Evolutionary conservation across 1,140 invertebrate species (phyloP).

Genomic region (Brachionus plicatilis): DNA sequence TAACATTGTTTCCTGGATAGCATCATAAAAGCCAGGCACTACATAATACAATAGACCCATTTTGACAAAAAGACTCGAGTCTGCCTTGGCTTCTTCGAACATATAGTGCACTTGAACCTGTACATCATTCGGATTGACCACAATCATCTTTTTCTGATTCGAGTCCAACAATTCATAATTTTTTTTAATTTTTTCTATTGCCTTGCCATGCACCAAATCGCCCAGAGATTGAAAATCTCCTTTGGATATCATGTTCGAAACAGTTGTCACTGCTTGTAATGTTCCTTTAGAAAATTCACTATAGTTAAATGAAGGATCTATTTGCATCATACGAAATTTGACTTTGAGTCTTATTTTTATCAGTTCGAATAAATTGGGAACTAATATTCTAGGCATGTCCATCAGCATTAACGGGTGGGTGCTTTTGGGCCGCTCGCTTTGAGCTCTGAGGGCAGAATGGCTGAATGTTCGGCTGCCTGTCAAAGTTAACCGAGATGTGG

Average conservation of each 20-base stretch:
- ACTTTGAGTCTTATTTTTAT: conserved; percentile 18
- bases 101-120: conserved; percentile 7
- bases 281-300: conserved; percentile 25
- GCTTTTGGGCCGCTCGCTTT: background rate
- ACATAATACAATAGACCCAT: conserved; percentile 21
- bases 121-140: conserved; percentile 10
- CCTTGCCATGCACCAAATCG: background rate
- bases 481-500: background rate
- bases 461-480: background rate
- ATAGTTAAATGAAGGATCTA: conserved; percentile 29
- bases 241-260: conserved; percentile 19
- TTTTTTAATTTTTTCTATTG: background rate
- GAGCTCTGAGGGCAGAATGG: background rate
- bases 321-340: conserved; percentile 16
- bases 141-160: background rate
- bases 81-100: conserved; percentile 25
- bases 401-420: conserved; percentile 21
- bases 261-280: conserved; percentile 5
- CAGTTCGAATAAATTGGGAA: background rate
- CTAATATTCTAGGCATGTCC: conserved; percentile 12
- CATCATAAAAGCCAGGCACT: conserved; percentile 31
- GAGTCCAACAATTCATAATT: conserved; percentile 9
- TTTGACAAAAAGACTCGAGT: conserved; percentile 20
- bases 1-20: background rate
- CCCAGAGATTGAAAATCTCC: background rate